Percentiles rank a stretch among this genome's conserved stretches.
These are phyloP conservation scores for Eufriesea mexicana DNA, from an alignment of 1,140 invertebrate species.

Conservation along the genomic window DNA sequence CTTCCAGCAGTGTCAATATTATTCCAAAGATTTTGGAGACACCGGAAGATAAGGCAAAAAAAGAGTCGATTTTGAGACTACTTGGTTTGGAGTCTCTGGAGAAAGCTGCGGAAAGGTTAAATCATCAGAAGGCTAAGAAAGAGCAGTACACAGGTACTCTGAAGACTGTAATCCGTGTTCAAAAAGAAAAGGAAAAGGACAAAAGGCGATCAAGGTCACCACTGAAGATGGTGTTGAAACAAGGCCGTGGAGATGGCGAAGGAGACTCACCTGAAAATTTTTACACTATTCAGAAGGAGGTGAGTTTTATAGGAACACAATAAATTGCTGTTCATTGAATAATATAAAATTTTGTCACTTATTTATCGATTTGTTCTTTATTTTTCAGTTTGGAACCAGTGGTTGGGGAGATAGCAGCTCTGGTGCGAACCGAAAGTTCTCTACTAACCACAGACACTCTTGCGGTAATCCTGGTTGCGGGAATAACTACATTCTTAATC, in stretches of 20 bases:
- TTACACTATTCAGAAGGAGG: constrained; percentile 91
- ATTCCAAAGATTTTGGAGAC: constrained; percentile 78
- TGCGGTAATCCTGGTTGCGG: constrained; percentile 83
- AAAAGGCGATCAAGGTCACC: constrained; percentile 86
- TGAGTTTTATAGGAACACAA: constrained; percentile 71
- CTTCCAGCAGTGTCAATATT: constrained; percentile 74
- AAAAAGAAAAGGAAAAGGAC: constrained; percentile 81
- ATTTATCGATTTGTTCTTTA: constrained; percentile 55
- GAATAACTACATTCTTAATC: constrained; percentile 82
- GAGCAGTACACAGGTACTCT: constrained; percentile 88
- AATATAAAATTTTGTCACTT: constrained; percentile 13
- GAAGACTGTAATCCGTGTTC: constrained; percentile 90
- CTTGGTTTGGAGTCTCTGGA: constrained; percentile 79
- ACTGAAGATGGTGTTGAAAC: constrained; percentile 90
- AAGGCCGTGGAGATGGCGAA: constrained; percentile 85
- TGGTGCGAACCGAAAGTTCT: constrained; percentile 83
- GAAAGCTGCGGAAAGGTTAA: constrained; percentile 75
- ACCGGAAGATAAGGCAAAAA: constrained; percentile 82
- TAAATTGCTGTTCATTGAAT: neutral
- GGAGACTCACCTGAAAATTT: constrained; percentile 84
- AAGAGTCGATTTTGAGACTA: constrained; percentile 80
- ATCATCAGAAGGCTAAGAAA: constrained; percentile 74
- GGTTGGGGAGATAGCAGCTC: constrained; percentile 82
- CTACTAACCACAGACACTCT: constrained; percentile 83
- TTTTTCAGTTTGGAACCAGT: constrained; percentile 81